Evolutionary conservation across 2,888 invertebrate genomes (phyloP), one percentile per base, ranked within the genome.

Genomic region (Aspidapion aeneum): DNA sequence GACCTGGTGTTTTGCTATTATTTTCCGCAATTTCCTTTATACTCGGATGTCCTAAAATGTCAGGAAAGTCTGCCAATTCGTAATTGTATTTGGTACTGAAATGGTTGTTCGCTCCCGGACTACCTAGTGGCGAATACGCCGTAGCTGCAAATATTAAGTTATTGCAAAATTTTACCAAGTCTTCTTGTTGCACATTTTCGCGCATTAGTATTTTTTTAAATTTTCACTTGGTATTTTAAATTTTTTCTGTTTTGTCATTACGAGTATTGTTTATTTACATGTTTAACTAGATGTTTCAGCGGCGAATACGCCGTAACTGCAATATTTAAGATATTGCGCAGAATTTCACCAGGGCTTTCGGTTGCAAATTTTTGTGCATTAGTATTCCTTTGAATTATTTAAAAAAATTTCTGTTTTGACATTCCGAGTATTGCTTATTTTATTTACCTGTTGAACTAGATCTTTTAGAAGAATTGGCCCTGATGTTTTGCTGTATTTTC

Each of bases 391-490:
- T n/a, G n/a, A n/a, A n/a, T n/a, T n/a, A n/a, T n/a, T n/a, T n/a
- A n/a, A n/a, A n/a, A n/a, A n/a, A n/a, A n/a, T n/a, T n/a, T n/a
- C n/a, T n/a, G n/a, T n/a, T n/a, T n/a, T n/a, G n/a, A n/a, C n/a
- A n/a, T n/a, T n/a, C n/a, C n/a, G n/a, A n/a, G n/a, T n/a, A n/a
- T n/a, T n/a, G n/a, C n/a, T n/a, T n/a, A n/a, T n/a, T n/a, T n/a
- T n/a, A n/a, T n/a, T 35, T 35, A 35, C 35, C 35, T 87, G 84
- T 74, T 89, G 88, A 0, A 90, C 79, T 58, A 90, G 79, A 74
- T 88, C 90, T 66, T 87, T 82, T n/a, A 93, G 80, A 55, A 91
- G 78, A 58, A 91, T 81, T 81, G 92, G 92, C 12, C 89, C 91
- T 0, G 89, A 79, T 3, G 86, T 83, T 77, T 86, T 90, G 0